Evolutionary conservation across 2,797 vertebrate species (phyloP), one percentile per base, ranked within the genome.

Genomic region (Myoxocephalus aenaeus): DNA sequence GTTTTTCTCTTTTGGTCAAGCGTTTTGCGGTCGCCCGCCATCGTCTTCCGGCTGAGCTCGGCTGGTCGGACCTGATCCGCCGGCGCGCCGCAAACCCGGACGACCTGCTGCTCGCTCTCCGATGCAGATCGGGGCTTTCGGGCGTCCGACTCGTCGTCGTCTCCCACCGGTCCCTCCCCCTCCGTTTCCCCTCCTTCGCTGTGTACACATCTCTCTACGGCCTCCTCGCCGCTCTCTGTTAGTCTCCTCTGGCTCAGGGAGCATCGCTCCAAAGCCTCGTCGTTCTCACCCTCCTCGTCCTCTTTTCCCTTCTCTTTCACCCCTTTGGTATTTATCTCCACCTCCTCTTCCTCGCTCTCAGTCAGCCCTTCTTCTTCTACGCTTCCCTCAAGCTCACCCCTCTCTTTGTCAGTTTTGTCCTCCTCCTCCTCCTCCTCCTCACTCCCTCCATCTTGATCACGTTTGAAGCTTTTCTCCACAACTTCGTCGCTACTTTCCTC

Each of bases 221-320:
- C 76, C 40, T 89, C 89, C 56, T 84, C 78, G 0, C 70, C 69
- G 5, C 81, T 84, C 46, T 83, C 79, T 0, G 67, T 75, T 34
- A 42, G 36, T 4, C 67, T 66, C 65, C 73, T 76, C 61, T 76
- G 71, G 56, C 90, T 90, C 44, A 87, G 59, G 20, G 85, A 90
- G 80, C 89, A 86, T 79, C 88, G 75, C 18, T 87, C 79, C 66
- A 91, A 50, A 25, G 14, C 78, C 0, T 80, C 85, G 1, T 81
- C 86, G 0, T 77, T 86, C 42, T 78, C 84, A 3, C 22, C 64
- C 5, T 67, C 79, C 3, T 73, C 70, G 5, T 61, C 71, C 15
- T 71, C 46, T 1, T 68, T 11, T 0, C 66, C 62, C 12, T 76
- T 34, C 20, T 65, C 75, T 18, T 57, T 50, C 70, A 46, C 48